These are phyloP conservation scores for Pterocles gutturalis DNA, from an alignment of 2,113 vertebrate genomes.

Conservation along the genomic window DNA sequence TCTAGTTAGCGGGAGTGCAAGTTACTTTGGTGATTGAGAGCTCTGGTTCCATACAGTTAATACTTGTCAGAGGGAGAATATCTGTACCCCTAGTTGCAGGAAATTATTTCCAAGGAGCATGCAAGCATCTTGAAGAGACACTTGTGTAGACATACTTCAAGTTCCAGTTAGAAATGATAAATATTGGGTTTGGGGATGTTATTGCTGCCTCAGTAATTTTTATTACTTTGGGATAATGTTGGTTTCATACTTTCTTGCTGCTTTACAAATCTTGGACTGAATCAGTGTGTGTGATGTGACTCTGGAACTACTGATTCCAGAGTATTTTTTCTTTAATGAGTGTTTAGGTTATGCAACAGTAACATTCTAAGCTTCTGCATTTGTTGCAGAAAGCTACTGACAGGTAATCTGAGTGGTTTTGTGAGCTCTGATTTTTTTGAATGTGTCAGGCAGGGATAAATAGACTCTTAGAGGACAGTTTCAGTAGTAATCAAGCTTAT, in stretches of 20 bases:
- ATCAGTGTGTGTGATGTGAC: background rate
- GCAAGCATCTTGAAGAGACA: background rate
- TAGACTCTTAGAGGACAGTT: background rate
- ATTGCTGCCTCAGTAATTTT: background rate
- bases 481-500: background rate
- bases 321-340: background rate
- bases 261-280: background rate
- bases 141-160: background rate
- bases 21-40: background rate
- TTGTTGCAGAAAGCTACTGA: background rate
- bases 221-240: background rate
- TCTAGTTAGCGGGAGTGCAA: background rate
- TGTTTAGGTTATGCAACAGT: background rate
- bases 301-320: background rate
- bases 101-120: background rate
- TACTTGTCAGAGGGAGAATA: background rate
- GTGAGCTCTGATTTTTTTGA: background rate
- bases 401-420: background rate
- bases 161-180: background rate
- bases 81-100: background rate
- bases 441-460: background rate
- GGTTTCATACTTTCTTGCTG: background rate
- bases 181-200: background rate
- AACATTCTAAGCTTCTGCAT: background rate
- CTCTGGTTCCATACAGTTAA: background rate